Evolutionary conservation across 2,797 vertebrate genomes (phyloP).

Genomic region (Chloroceryle inda): DNA sequence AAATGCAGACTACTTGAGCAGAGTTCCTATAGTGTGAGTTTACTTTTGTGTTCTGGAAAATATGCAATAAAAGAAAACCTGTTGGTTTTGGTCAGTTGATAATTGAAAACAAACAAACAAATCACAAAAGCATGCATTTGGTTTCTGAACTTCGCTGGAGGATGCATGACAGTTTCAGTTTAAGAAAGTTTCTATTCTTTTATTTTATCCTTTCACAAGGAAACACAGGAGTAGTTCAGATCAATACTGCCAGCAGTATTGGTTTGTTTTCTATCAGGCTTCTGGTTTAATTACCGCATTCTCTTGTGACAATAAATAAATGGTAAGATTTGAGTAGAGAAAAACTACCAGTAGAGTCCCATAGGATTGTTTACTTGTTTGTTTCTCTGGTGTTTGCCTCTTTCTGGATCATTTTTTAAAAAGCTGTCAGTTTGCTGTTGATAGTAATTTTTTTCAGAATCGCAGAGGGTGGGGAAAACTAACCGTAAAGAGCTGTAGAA

Average conservation of each 20-base stretch:
- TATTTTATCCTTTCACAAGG: neutral
- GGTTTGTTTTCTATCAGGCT: neutral
- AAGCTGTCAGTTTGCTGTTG: neutral
- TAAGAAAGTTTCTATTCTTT: neutral
- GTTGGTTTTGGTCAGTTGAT: too few species aligned
- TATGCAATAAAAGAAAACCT: neutral
- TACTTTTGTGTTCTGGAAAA: neutral
- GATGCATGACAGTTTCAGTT: neutral
- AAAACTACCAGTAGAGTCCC: neutral
- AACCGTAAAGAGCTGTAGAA: neutral
- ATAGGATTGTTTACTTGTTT: neutral
- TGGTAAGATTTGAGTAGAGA: neutral
- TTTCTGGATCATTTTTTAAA: neutral
- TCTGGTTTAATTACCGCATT: conserved; percentile 23
- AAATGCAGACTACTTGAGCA: neutral
- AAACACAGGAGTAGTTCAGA: neutral
- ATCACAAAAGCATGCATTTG: neutral
- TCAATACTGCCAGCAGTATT: neutral
- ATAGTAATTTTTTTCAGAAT: neutral
- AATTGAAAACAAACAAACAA: too few species aligned
- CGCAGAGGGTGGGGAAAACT: neutral
- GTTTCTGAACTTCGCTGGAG: neutral
- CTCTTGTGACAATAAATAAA: neutral
- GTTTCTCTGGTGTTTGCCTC: neutral
- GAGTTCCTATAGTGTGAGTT: neutral